Percentiles rank a stretch among this genome's conserved stretches.
phyloP scores from a whole-genome alignment of 2,113 vertebrate species.

The Bucco capensis region DNA sequence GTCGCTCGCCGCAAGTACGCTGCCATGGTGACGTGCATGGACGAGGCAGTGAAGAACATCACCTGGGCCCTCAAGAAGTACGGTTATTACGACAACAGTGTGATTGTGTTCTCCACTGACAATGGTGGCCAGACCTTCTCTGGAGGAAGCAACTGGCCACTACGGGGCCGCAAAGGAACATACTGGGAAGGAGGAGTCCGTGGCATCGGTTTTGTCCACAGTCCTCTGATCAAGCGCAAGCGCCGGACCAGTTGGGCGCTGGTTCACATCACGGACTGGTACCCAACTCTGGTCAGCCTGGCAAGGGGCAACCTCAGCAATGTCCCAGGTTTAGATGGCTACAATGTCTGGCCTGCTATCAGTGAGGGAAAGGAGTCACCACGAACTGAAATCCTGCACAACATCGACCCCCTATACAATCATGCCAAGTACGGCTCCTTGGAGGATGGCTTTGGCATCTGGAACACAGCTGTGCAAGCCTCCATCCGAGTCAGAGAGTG shows the following conservation, averaged over 20 bases:
- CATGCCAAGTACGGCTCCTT: slow-evolving; percentile 85
- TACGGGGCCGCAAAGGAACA: slow-evolving; percentile 93
- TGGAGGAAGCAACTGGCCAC: slow-evolving; percentile 94
- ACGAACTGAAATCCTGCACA: slow-evolving; percentile 91
- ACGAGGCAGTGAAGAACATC: slow-evolving; percentile 92
- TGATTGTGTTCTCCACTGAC: slow-evolving; percentile 93
- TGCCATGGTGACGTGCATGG: slow-evolving; percentile 95
- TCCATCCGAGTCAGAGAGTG: slow-evolving; percentile 91
- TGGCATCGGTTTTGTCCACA: slow-evolving; percentile 93
- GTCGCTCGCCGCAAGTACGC: slow-evolving; percentile 91
- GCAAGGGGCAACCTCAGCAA: slow-evolving; percentile 84
- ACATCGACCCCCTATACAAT: slow-evolving; percentile 94
- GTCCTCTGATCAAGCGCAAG: slow-evolving; percentile 87
- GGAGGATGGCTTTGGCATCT: slow-evolving; percentile 85
- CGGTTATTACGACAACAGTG: slow-evolving; percentile 91
- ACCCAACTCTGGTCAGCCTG: slow-evolving; percentile 88
- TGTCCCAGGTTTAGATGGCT: slow-evolving; percentile 83
- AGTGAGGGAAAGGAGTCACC: slow-evolving; percentile 89
- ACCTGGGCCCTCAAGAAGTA: slow-evolving; percentile 93
- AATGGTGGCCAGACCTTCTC: slow-evolving; percentile 95
- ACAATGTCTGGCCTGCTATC: slow-evolving; percentile 89
- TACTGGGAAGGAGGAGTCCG: slow-evolving; percentile 97
- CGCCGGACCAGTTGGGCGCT: slow-evolving; percentile 84
- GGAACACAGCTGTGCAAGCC: slow-evolving; percentile 94
- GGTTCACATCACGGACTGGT: slow-evolving; percentile 97